Evolutionary conservation across 2,888 invertebrate genomes (phyloP).

Genomic region (Stenoptilia bipunctidactyla): DNA sequence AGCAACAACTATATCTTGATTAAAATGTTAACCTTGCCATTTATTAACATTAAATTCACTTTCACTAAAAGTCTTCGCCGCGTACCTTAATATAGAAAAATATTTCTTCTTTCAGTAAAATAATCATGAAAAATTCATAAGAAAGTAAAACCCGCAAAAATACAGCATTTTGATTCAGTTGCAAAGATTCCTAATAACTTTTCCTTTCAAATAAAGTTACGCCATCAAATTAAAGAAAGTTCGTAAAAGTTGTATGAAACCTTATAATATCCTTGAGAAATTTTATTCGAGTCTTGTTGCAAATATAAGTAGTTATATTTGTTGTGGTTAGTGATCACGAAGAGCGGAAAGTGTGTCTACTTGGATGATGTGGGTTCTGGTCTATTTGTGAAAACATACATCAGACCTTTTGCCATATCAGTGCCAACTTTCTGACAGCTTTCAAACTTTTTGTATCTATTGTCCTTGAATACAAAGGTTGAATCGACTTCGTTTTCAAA

Average conservation of each 20-base stretch:
- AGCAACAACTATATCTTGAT: not conserved
- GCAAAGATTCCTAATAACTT: not conserved
- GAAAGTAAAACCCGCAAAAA: not conserved
- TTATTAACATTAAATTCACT: not conserved
- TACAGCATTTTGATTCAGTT: not conserved
- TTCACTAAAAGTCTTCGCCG: too few species aligned
- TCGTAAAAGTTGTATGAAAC: not conserved
- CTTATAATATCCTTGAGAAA: not conserved
- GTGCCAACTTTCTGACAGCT: not conserved
- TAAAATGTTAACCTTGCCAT: not conserved
- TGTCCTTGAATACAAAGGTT: too few species aligned
- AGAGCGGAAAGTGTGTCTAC: not conserved
- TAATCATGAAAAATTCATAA: not conserved
- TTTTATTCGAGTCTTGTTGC: not conserved
- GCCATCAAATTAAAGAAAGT: constrained; percentile 1
- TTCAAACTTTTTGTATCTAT: too few species aligned
- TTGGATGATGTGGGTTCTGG: not conserved
- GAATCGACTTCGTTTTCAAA: too few species aligned
- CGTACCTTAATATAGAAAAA: too few species aligned
- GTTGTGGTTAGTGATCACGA: not conserved
- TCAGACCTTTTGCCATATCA: not conserved
- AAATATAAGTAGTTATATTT: constrained; percentile 1
- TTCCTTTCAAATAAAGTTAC: not conserved
- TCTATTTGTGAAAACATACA: not conserved
- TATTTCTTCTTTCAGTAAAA: not conserved